Conservation (phyloP, 2,113 vertebrate species). For the Bagarius yarrelli region DNA sequence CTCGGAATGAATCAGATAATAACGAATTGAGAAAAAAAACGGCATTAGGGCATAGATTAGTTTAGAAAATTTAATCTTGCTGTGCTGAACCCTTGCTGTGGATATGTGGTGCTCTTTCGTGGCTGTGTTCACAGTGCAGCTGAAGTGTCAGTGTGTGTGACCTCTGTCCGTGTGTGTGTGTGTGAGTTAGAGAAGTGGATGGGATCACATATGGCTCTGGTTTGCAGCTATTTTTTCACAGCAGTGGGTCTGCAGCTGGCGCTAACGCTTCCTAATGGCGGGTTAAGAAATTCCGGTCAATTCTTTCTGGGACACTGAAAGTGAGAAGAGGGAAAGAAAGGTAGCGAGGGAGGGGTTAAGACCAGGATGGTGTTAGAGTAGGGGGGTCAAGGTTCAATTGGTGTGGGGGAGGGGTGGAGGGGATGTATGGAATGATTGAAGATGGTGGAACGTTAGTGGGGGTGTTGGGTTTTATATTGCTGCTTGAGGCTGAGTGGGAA, state of each 20-base stretch:
- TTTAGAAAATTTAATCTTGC: conserved; percentile 41
- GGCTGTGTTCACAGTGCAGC: conserved; percentile 50
- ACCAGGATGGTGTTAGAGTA: too few relatives aligned
- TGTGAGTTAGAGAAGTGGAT: conserved; percentile 55
- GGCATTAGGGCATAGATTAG: conserved; percentile 53
- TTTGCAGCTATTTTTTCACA: conserved; percentile 69
- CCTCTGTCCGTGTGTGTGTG: conserved; percentile 53
- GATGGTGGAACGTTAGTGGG: conserved; percentile 53
- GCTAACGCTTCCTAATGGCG: conserved; percentile 43
- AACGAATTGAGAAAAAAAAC: conserved; percentile 62
- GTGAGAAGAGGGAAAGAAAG: neutral
- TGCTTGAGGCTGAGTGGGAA: conserved; percentile 57
- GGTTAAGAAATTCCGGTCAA: conserved; percentile 59
- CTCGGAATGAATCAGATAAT: conserved; percentile 68
- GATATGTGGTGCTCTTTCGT: conserved; percentile 36
- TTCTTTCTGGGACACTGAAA: conserved; percentile 39
- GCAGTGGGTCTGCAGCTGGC: conserved; percentile 53
- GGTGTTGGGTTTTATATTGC: conserved; percentile 52
- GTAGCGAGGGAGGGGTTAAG: conserved; percentile 22
- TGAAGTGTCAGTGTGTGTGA: conserved; percentile 57
- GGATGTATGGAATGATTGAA: conserved; percentile 40
- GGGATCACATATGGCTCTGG: conserved; percentile 67
- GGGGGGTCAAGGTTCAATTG: neutral
- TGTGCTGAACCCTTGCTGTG: conserved; percentile 41
- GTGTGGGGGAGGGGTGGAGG: conserved; percentile 10